Percentiles rank a stretch among this genome's conserved stretches.
Evolutionary conservation across 2,797 vertebrate genomes (phyloP).

Genomic region (Enteromius thamalakanensis): DNA sequence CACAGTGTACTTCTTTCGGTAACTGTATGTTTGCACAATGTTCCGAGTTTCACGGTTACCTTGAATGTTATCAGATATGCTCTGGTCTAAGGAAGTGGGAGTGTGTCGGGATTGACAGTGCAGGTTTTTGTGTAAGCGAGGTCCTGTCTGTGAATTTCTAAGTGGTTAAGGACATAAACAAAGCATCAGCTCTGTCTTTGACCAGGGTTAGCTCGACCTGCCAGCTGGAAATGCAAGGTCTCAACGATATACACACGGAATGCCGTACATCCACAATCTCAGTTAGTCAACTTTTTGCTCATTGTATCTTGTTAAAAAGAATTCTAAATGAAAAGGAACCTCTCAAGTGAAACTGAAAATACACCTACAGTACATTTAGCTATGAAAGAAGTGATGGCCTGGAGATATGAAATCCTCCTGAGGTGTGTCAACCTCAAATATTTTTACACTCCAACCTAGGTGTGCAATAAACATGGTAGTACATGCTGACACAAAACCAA

Average conservation of each 20-base stretch:
- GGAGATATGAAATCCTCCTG: not conserved
- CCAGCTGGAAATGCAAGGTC: constrained; percentile 57
- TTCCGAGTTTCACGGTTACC: constrained; percentile 19
- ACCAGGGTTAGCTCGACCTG: constrained; percentile 48
- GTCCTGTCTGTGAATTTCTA: not conserved
- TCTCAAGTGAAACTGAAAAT: not conserved
- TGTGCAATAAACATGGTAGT: not conserved
- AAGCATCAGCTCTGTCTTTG: constrained; percentile 45
- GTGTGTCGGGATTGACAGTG: not conserved
- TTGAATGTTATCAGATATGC: constrained; percentile 21
- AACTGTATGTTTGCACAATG: constrained; percentile 19
- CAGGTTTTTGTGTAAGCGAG: not conserved
- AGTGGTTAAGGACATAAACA: constrained; percentile 1
- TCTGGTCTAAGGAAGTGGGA: constrained; percentile 15
- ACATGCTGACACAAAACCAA: not conserved
- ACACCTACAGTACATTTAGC: not conserved
- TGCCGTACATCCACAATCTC: not conserved
- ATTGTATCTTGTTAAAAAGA: not conserved
- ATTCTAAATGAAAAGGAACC: not conserved
- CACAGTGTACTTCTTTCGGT: constrained; percentile 14
- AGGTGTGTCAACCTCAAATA: not conserved
- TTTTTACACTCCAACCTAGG: not conserved
- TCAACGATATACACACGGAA: constrained; percentile 21
- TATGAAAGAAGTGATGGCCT: not conserved
- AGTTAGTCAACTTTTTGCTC: not conserved